Conservation (phyloP, 1,140 invertebrate species). For the Lucilia cuprina region DNA sequence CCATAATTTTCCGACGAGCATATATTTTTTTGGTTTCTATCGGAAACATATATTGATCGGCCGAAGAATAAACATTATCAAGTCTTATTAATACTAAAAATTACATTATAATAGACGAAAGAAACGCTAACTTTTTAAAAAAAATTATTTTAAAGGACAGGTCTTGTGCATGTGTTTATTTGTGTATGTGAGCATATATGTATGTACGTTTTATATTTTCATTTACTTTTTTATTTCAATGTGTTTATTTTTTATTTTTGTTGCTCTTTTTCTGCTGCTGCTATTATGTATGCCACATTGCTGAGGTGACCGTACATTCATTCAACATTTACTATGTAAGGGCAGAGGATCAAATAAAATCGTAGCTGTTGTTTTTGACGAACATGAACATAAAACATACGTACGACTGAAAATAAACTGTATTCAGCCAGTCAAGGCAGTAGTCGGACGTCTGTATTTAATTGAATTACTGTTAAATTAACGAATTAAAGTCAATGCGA, state of each 20-base stretch:
- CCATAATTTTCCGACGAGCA: too few species aligned
- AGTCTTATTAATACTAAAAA: too few species aligned
- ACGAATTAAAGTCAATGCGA: slow-evolving; percentile 33
- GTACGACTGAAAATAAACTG: not conserved
- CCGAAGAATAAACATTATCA: too few species aligned
- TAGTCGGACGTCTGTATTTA: slow-evolving; percentile 25
- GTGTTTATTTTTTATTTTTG: not conserved
- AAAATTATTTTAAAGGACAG: too few species aligned
- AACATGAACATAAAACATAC: not conserved
- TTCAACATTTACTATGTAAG: not conserved
- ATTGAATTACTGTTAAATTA: slow-evolving; percentile 35
- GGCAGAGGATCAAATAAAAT: not conserved
- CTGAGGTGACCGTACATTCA: not conserved
- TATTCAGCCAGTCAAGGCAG: not conserved
- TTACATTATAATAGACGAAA: too few species aligned
- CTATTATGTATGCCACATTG: not conserved
- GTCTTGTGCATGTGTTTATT: too few species aligned
- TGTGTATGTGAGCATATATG: not conserved
- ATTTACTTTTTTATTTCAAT: not conserved
- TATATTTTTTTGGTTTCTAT: too few species aligned
- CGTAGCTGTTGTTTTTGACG: not conserved
- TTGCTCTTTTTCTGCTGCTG: not conserved
- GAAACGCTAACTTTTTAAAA: too few species aligned
- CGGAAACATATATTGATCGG: too few species aligned
- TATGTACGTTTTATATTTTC: not conserved